Percentiles rank a stretch among this genome's conserved stretches.
phyloP scores from a whole-genome alignment of 2,113 vertebrate species.

The Xiphorhynchus elegans region DNA sequence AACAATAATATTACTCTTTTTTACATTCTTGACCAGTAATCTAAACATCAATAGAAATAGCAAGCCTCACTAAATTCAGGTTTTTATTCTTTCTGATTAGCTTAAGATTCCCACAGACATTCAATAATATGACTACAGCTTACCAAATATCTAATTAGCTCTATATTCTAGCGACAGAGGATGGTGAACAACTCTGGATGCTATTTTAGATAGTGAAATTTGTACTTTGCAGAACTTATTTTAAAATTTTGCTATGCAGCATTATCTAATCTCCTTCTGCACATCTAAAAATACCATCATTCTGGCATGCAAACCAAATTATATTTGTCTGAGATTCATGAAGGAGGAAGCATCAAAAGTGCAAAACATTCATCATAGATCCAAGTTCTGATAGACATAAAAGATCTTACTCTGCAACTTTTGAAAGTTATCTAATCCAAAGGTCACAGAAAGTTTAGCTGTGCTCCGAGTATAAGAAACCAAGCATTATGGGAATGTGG shows the following conservation, averaged over 20 bases:
- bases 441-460: background rate
- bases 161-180: background rate
- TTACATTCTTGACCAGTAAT: background rate
- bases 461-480: background rate
- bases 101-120: background rate
- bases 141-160: background rate
- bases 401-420: background rate
- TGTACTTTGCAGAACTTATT: slow-evolving; percentile 39
- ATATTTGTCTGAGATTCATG: slow-evolving; percentile 44
- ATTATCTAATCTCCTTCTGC: slow-evolving; percentile 57
- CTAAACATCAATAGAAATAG: background rate
- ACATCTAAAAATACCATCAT: slow-evolving; percentile 59
- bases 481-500: background rate
- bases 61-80: background rate
- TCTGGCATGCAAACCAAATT: slow-evolving; percentile 47
- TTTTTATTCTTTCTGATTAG: background rate
- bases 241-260: slow-evolving; percentile 37
- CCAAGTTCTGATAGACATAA: slow-evolving; percentile 38
- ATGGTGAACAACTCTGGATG: background rate
- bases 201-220: slow-evolving; percentile 26
- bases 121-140: background rate
- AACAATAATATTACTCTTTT: background rate
- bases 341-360: slow-evolving; percentile 51
- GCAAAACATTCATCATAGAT: slow-evolving; percentile 24
- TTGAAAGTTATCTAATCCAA: slow-evolving; percentile 33